Evolutionary conservation across 2,113 vertebrate species (phyloP), one percentile per base, ranked within the genome.

Genomic region (Chrysemys picta): DNA sequence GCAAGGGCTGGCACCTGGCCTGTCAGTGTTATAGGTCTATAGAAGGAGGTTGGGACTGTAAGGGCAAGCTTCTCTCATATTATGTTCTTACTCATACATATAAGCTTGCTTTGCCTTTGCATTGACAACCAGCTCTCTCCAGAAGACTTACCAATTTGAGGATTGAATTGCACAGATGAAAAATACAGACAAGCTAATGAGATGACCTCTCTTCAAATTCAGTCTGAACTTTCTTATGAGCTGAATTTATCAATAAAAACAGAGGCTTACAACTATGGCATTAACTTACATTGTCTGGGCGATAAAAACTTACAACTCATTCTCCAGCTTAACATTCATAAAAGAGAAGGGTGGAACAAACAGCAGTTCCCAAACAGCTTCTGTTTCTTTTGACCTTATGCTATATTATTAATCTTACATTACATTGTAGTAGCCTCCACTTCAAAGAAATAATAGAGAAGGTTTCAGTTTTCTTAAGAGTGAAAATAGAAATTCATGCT

Each of bases 391-490:
- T 81, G n/a, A 31, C 85, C 45, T n/a, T 21, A 14, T 2, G 2
- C 52, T 53, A 52, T 5, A 35, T 82, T 38, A 59, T 76, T 47
- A 81, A 59, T 72, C 75, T 75, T 62, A 25, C 4, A 19, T 22
- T 2, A 1, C 16, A 47, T 47, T 49, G 29, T 42, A 50, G 62
- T 82, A 0, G 1, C 13, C 3, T 54, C 81, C 10, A 38, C 38
- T 53, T 65, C 19, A 38, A 38, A 42, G n/a, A 75, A 24, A 75
- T 21, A 42, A 22, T 75, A 75, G 19, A 42, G 21, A n/a, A 14
- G 12, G 52, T 89, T 29, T 62, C 59, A 62, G 29, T 88, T 82
- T 78, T 42, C 47, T 29, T 1, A 81, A 27, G 17, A 16, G 25
- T 4, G 13, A 54, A 54, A 65, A 65, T 27, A 10, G 65, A 24